phyloP scores from a whole-genome alignment of 2,113 vertebrate species.

The Cnemophilus loriae region DNA sequence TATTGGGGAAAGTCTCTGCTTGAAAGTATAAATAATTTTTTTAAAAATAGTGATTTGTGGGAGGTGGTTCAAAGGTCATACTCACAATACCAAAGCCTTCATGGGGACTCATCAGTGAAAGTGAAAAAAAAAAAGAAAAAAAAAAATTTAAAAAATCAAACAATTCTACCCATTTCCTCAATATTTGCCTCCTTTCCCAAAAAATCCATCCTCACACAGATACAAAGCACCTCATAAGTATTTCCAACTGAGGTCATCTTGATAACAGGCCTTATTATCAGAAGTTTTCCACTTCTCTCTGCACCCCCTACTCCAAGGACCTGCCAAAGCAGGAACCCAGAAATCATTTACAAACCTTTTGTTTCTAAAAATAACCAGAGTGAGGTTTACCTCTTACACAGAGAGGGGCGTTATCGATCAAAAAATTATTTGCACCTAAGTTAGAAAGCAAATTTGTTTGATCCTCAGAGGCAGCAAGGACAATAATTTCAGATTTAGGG shows the following conservation, averaged over 20 bases:
- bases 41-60: accelerated
- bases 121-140: neutral
- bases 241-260: neutral
- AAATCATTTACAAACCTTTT: neutral
- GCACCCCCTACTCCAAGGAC: neutral
- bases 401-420: neutral
- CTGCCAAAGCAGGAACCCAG: neutral
- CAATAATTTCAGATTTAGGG: neutral
- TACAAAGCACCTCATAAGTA: neutral
- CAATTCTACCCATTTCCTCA: neutral
- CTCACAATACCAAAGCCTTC: neutral
- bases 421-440: neutral
- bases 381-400: neutral
- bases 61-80: neutral
- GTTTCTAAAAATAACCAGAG: neutral
- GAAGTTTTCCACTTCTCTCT: neutral
- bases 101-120: neutral
- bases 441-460: neutral
- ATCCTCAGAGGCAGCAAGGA: neutral
- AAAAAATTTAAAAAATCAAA: neutral
- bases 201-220: neutral
- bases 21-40: neutral
- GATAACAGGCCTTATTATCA: neutral
- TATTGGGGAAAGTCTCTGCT: neutral
- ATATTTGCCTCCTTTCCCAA: neutral